A percentile compares a stretch with the other conserved stretches of the same genome.
phyloP scores from a whole-genome alignment of 2,113 vertebrate genomes.

The Nesogale talazaci region DNA sequence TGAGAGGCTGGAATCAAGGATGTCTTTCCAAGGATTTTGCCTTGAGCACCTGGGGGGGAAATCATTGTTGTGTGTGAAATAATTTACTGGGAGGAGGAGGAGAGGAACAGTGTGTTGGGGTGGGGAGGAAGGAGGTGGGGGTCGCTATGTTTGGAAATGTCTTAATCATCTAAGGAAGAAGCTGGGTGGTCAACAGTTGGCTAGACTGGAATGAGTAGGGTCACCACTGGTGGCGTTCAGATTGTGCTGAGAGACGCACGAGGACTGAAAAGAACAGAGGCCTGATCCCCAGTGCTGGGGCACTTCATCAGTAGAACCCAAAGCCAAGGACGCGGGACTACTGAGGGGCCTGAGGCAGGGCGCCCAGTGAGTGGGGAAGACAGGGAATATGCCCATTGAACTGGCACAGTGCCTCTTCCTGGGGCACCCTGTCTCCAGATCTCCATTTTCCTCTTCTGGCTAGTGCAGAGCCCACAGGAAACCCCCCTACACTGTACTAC shows the following conservation, averaged over 20 bases:
- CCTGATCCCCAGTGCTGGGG: background rate
- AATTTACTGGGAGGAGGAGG: background rate
- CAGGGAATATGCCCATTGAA: rapidly evolving
- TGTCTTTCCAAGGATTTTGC: background rate
- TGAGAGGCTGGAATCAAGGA: background rate
- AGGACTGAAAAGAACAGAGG: background rate
- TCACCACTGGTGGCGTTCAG: background rate
- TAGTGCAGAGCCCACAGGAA: background rate
- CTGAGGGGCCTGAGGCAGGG: background rate
- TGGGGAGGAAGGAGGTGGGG: background rate
- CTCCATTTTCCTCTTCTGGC: background rate
- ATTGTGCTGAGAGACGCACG: background rate
- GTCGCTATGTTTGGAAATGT: background rate
- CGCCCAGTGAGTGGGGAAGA: background rate
- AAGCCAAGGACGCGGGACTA: too few relatives aligned
- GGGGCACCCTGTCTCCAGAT: background rate
- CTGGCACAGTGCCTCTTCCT: background rate
- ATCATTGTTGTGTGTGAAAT: too few relatives aligned
- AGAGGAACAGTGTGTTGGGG: background rate
- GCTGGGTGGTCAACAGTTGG: background rate
- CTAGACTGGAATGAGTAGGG: background rate
- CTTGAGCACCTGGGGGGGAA: background rate
- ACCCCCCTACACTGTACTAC: background rate
- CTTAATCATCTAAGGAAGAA: background rate
- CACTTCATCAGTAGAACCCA: background rate